Evolutionary conservation across 2,888 invertebrate species (phyloP).

Genomic region (Pterostichus niger): DNA sequence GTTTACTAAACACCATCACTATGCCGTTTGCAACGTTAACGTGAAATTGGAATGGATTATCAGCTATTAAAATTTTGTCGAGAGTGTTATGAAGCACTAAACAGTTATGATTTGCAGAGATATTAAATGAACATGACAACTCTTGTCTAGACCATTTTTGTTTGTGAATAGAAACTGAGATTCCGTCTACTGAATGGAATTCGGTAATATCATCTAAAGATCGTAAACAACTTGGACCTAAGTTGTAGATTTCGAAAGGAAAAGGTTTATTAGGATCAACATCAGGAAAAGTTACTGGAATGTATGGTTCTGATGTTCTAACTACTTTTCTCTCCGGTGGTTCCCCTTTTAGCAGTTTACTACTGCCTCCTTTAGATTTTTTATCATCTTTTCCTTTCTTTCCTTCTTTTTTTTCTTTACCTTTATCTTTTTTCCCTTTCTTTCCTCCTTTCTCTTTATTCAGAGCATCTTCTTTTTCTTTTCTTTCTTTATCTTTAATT

Average conservation of each 20-base stretch:
- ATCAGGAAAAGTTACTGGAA: constrained; percentile 11
- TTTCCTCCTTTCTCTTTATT: background rate
- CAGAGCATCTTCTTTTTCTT: background rate
- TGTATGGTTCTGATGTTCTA: background rate
- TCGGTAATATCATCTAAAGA: background rate
- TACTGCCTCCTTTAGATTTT: constrained; percentile 21
- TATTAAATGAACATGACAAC: constrained; percentile 12
- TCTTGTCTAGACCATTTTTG: constrained; percentile 18
- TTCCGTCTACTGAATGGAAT: constrained; percentile 37
- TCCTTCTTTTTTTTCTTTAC: background rate
- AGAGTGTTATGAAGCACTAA: constrained; percentile 18
- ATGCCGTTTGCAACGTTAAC: constrained; percentile 63
- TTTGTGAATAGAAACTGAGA: constrained; percentile 42
- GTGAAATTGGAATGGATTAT: constrained; percentile 67
- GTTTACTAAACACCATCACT: constrained; percentile 67
- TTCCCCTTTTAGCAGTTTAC: background rate
- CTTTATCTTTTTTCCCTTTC: constrained; percentile 19
- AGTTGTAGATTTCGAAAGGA: constrained; percentile 38
- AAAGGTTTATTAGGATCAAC: background rate
- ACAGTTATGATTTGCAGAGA: constrained; percentile 38
- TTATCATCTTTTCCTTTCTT: constrained; percentile 42
- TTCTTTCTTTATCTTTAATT: background rate
- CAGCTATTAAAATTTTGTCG: constrained; percentile 14
- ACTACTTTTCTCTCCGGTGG: background rate
- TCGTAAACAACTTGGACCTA: constrained; percentile 14